Base-by-base conservation (phyloP, 2,797 vertebrate genomes). In the Urocyon cinereoargenteus region DNA sequence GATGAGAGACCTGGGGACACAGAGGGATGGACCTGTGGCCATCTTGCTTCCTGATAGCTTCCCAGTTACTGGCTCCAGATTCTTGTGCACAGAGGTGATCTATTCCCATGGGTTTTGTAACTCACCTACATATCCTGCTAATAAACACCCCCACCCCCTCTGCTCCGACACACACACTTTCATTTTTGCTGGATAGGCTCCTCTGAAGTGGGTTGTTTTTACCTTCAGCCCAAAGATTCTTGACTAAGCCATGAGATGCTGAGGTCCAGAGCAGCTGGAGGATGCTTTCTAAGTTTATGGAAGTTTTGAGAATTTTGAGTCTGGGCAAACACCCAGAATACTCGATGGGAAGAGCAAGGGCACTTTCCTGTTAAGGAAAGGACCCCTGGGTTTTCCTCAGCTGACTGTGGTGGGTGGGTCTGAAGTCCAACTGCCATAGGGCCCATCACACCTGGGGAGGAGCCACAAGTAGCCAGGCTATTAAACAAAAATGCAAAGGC, bases 281-380 rank as follows among this genome's bases (percentile, higher is more conserved):
- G n/a, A 24, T 72, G 36, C 82, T 96, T 79, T 95, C 75, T 73
- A 87, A 73, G 77, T 96, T 91, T 81, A 79, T 64, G 75, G 6
- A 57, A 57, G 77, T 73, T 93, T 83, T 66, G 83, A 89, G 57
- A 91, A 86, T 86, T 94, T 57, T 57, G 57, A 88, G n/a, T 95
- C 97, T 87, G 96, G 97, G 95, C 86, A 72, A 72, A 83, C 4
- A 91, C 85, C 86, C 97, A 96, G 88, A 45, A 62, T 26, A 68
- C 57, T 79, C 86, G 64, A 40, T 70, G 78, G 94, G 77, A 73
- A 93, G 51, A 85, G 53, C 36, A 49, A 90, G 81, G 57, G 9
- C 51, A 85, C 49, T 85, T 90, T 87, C 45, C 66, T 11, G n/a
- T 64, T 18, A 68, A 81, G 21, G 21, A 81, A 90, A n/a, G 21